Base-by-base conservation (phyloP, 2,797 vertebrate genomes). In the Lagorchestes hirsutus region DNA sequence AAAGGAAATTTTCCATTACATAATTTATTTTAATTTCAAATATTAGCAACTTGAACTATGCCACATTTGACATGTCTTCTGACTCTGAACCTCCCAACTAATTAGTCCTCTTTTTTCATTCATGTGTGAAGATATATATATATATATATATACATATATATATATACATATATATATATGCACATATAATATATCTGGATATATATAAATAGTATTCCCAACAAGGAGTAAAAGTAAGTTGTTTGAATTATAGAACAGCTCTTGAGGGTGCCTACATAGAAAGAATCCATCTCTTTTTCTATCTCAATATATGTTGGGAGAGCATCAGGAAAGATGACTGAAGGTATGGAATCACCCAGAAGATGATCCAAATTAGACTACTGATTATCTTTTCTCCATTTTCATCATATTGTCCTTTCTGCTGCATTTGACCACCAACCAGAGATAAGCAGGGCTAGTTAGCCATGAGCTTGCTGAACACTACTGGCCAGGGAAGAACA, bases 21-120 rank as follows among this genome's bases (percentile, higher is more conserved):
- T 97, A 95, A 97, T 98, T 98, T 97, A 96, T 97, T 98, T 98
- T 92, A 95, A 94, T 67, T 97, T 97, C 96, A 98, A 96, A 97
- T 97, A 97, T 94, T 96, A 98, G 95, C 95, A 96, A 93, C 96
- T 95, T 96, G 94, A 97, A 98, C 96, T 67, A 18, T 90, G 87
- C 96, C 92, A 14, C 96, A 94, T 97, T 95, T 97, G 96, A 92
- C 57, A 95, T 95, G 96, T 50, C 54, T 31, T 91, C 54, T 58
- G 91, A 95, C 96, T 96, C 93, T 94, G 97, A 95, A 87, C 96
- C 97, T 98, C 97, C 92, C 97, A 98, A 98, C 97, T 98, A 98
- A 98, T 98, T 95, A 96, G 95, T 91, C 34, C 22, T 87, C 40
- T 87, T 87, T 40, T 8, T 46, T 87, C 90, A 59, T 55, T 34